A percentile compares a stretch with the other conserved stretches of the same genome.
Conservation (phyloP, 1,140 invertebrate species). For the Tetranychus urticae region DNA sequence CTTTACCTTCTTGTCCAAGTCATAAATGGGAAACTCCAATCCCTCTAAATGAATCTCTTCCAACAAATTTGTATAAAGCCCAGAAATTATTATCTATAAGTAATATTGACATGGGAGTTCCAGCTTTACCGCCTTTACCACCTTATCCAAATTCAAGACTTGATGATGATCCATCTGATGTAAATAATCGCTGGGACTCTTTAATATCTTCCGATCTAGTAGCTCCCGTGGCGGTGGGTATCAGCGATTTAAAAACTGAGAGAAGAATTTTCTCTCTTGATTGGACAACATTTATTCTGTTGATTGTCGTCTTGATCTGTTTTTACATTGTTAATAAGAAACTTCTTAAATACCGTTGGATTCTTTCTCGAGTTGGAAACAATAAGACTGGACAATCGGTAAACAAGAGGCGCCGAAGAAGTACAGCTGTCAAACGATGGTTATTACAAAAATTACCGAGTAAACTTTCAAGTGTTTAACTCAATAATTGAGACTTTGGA, state of each 20-base stretch:
- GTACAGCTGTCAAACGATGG: neutral
- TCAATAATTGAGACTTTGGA: no score
- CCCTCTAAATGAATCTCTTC: slow-evolving; percentile 42
- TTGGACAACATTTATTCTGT: neutral
- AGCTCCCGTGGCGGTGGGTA: neutral
- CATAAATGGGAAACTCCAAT: slow-evolving; percentile 30
- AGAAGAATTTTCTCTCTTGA: neutral
- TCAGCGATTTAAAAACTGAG: neutral
- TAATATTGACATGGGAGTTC: slow-evolving; percentile 15
- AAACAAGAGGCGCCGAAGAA: neutral
- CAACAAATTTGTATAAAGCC: slow-evolving; percentile 42
- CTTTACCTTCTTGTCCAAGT: slow-evolving; percentile 37
- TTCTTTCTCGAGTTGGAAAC: neutral
- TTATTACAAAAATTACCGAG: slow-evolving; percentile 1
- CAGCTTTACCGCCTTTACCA: neutral
- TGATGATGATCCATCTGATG: neutral
- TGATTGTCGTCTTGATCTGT: neutral
- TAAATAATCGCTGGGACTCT: neutral
- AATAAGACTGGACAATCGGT: neutral
- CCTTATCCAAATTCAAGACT: neutral
- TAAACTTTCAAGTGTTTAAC: neutral
- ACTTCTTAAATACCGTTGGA: neutral
- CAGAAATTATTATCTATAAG: slow-evolving; percentile 38
- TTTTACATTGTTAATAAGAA: slow-evolving; percentile 1
- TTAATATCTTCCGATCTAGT: neutral